Conservation (phyloP, 2,113 vertebrate genomes). For the Leptodactylus fuscus region DNA sequence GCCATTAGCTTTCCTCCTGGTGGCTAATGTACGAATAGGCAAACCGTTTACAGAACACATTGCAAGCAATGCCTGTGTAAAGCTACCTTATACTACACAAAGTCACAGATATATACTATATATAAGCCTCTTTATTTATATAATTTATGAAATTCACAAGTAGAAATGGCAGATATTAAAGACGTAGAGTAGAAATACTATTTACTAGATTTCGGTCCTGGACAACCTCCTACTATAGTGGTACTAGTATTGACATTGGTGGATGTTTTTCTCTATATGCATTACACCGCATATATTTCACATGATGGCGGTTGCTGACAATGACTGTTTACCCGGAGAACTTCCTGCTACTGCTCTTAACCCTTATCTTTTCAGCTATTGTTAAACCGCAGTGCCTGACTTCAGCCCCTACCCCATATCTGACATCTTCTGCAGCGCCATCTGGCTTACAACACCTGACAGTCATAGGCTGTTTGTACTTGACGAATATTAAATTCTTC, state of each 20-base stretch:
- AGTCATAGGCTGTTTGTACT: conserved; percentile 1
- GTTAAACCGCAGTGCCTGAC: not conserved
- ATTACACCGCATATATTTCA: too few species aligned
- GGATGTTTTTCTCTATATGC: not conserved
- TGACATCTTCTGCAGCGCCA: not conserved
- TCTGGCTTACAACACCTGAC: not conserved
- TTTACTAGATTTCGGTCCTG: not conserved
- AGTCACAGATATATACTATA: not conserved
- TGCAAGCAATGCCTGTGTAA: not conserved
- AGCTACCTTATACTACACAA: too few species aligned
- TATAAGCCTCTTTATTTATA: not conserved
- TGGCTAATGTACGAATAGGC: conserved; percentile 7
- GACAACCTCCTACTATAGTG: not conserved
- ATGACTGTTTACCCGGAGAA: not conserved
- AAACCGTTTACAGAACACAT: conserved; percentile 23
- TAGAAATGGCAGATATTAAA: not conserved
- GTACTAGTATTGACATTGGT: not conserved
- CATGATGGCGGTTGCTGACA: conserved; percentile 5
- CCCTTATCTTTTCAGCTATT: not conserved
- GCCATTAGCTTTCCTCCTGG: conserved; percentile 1
- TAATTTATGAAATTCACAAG: not conserved
- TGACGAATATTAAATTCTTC: not conserved
- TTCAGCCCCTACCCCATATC: not conserved
- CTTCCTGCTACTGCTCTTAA: conserved; percentile 14
- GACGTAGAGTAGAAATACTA: not conserved